Evolutionary conservation across 2,888 invertebrate species (phyloP), one percentile per base, ranked within the genome.

Genomic region (Nowickia ferox): DNA sequence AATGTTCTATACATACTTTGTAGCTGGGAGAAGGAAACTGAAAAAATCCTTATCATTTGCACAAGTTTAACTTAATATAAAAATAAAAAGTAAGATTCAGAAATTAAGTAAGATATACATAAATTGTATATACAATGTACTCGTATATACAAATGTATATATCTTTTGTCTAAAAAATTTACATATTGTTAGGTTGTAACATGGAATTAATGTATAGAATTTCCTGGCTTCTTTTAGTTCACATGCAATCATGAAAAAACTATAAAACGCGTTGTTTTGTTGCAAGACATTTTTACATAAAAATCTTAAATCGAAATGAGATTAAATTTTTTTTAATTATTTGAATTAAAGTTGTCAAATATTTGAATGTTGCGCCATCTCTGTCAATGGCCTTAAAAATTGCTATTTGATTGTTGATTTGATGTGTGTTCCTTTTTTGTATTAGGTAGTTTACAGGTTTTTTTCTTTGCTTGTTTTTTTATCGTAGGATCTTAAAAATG

Each of bases 371-470:
- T 65, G 71, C 38, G 59, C 55, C 44, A 55, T 30, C 66, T 48
- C 22, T 55, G 61, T 46, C n/a, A 44, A 44, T 79, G 44, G 13
- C 48, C 51, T 51, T 40, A 42, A 51, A 38, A 30, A 38, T 76
- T 66, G 66, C 48, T 55, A 30, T 17, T 61, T 65, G 72, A 57
- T 57, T 55, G 65, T 44, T 53, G 69, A 42, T 71, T 71, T 71
- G 79, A 71, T 81, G 48, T 72, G 65, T 75, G 74, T 77, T 76
- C 53, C 53, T 63, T 81, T 71, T 76, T 74, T 74, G 59, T 76
- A 61, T 65, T 86, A 86, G 79, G 86, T 86, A 86, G 75, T 86
- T 85, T 83, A 83, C 82, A 86, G 83, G 83, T 86, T 82, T 82
- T 84, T 76, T 76, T 75, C 61, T 84, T 84, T 81, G 66, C 61